A percentile compares a stretch with the other conserved stretches of the same genome.
phyloP scores from a whole-genome alignment of 2,888 invertebrate species.

The Phyllotreta striolata region DNA sequence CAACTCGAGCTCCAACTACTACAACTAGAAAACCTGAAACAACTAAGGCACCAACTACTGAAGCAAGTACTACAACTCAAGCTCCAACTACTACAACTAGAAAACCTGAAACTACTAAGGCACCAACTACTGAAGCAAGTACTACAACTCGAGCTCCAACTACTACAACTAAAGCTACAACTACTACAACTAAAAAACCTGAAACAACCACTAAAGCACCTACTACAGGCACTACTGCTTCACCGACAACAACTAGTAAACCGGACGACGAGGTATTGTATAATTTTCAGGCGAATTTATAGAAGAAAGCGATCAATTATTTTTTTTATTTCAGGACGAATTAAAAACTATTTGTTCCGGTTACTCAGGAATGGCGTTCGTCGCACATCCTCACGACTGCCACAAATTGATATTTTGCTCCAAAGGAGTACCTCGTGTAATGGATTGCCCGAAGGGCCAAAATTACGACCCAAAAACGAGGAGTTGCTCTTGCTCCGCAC shows the following conservation, averaged over 20 bases:
- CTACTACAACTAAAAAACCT: neutral
- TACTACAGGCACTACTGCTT: neutral
- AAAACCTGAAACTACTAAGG: too few species aligned
- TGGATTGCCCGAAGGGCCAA: neutral
- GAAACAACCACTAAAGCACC: neutral
- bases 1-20: too few species aligned
- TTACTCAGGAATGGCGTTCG: neutral
- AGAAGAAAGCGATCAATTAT: neutral
- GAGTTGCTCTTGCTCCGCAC: neutral
- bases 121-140: neutral
- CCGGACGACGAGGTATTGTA: too few species aligned
- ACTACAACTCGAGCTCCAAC: neutral
- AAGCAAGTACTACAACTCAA: neutral
- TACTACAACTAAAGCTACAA: neutral
- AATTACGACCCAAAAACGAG: conserved; percentile 2
- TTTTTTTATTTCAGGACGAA: conserved; percentile 12
- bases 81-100: neutral
- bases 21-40: neutral
- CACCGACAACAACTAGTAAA: neutral
- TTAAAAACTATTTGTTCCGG: neutral
- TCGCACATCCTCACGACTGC: conserved; percentile 3
- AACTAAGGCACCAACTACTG: too few species aligned
- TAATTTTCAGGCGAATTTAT: too few species aligned
- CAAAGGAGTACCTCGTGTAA: neutral
- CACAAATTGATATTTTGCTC: neutral